Conservation (phyloP, 2,888 invertebrate genomes). For the Panopea generosa region DNA sequence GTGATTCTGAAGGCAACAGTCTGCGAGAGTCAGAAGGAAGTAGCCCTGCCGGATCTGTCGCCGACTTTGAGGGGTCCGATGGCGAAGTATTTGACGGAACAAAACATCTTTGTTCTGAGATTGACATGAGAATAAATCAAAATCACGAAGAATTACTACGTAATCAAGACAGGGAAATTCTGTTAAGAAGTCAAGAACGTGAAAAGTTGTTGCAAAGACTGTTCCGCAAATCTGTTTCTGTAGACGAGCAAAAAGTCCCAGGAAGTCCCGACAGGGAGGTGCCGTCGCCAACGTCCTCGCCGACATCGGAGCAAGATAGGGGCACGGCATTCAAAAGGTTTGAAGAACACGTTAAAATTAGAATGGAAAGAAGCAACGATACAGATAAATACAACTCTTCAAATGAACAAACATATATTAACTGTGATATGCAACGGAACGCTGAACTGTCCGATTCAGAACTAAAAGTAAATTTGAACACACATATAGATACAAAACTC, state of each 20-base stretch:
- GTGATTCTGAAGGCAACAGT: not conserved
- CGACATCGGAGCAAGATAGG: slow-evolving; percentile 15
- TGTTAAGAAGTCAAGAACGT: slow-evolving; percentile 1
- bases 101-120: not conserved
- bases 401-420: not conserved
- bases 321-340: slow-evolving; percentile 36
- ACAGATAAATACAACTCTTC: not conserved
- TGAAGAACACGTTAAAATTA: slow-evolving; percentile 43
- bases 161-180: not conserved
- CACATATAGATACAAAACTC: not conserved
- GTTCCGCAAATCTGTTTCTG: slow-evolving; percentile 47
- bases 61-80: slow-evolving; percentile 53
- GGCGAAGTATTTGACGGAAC: slow-evolving; percentile 45
- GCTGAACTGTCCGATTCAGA: not conserved
- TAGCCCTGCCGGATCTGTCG: slow-evolving; percentile 61
- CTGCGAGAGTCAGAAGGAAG: slow-evolving; percentile 59
- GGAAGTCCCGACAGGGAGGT: slow-evolving; percentile 49
- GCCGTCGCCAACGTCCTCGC: slow-evolving; percentile 47
- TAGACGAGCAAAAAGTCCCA: slow-evolving; percentile 53
- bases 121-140: not conserved
- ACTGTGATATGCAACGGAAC: not conserved
- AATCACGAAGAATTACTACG: not conserved
- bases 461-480: not conserved
- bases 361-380: slow-evolving; percentile 15
- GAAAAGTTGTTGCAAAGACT: slow-evolving; percentile 51